Conservation (phyloP, 2,797 vertebrate genomes). For the Cyclopterus lumpus region DNA sequence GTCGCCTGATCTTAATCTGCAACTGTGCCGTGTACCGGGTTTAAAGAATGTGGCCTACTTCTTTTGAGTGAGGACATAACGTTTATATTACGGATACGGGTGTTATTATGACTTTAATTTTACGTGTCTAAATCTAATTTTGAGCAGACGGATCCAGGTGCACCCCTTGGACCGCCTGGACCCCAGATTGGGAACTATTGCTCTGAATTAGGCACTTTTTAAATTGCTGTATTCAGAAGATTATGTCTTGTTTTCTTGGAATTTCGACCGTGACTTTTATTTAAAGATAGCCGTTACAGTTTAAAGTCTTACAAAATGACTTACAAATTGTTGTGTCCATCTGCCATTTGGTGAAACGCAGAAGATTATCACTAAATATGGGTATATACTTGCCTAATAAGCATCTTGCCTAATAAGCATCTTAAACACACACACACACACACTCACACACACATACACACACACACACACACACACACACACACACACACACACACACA, state of each 20-base stretch:
- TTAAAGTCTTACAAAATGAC: neutral
- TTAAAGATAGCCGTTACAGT: neutral
- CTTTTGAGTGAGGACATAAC: no score
- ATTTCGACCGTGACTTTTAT: neutral
- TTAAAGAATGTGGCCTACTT: no score
- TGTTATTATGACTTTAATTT: neutral
- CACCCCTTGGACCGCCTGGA: neutral
- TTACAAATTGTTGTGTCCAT: neutral
- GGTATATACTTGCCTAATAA: neutral
- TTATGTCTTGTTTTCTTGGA: neutral
- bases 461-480: neutral
- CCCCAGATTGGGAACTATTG: neutral
- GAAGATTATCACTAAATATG: neutral
- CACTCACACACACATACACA: conserved; percentile 1
- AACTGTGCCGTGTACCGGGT: no score
- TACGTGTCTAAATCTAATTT: neutral
- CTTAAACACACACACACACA: neutral
- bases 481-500: neutral
- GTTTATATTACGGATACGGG: no score
- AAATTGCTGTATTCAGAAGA: neutral
- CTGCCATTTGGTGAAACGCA: neutral
- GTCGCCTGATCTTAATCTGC: no score
- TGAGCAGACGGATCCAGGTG: no score
- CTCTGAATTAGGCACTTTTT: neutral
- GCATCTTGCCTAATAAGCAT: neutral